phyloP scores from a whole-genome alignment of 2,888 invertebrate species.

The Nomada fucata region DNA sequence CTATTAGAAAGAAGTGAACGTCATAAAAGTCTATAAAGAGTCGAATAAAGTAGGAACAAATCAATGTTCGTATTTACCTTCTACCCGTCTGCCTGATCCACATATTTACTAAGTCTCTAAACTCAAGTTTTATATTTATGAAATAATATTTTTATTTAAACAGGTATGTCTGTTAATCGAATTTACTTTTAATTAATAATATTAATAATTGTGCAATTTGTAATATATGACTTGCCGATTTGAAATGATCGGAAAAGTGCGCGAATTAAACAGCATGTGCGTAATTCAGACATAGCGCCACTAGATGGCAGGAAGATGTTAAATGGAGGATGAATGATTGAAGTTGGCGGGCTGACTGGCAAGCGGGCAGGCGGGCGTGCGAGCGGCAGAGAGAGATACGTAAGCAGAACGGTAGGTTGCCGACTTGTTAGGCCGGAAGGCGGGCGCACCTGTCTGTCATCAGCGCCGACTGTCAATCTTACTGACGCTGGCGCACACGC shows the following conservation, averaged over 20 bases:
- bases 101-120: too few species aligned
- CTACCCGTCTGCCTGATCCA: too few species aligned
- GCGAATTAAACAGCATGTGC: background rate
- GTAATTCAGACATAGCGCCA: conserved; percentile 4
- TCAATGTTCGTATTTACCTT: too few species aligned
- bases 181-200: too few species aligned
- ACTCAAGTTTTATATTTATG: too few species aligned
- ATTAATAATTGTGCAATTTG: too few species aligned
- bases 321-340: conserved; percentile 24
- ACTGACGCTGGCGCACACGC: conserved; percentile 74
- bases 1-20: background rate
- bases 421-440: conserved; percentile 64
- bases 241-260: background rate
- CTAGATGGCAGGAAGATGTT: conserved; percentile 47
- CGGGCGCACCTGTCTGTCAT: conserved; percentile 77
- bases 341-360: conserved; percentile 30
- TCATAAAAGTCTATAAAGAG: too few species aligned
- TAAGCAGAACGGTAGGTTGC: conserved; percentile 57
- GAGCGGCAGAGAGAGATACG: conserved; percentile 44
- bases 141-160: too few species aligned
- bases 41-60: too few species aligned
- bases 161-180: too few species aligned
- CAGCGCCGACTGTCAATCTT: conserved; percentile 77
- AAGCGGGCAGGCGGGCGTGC: conserved; percentile 20
- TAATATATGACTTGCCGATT: background rate